Evolutionary conservation across 1,140 invertebrate species (phyloP).

Genomic region (Chironomus tepperi): DNA sequence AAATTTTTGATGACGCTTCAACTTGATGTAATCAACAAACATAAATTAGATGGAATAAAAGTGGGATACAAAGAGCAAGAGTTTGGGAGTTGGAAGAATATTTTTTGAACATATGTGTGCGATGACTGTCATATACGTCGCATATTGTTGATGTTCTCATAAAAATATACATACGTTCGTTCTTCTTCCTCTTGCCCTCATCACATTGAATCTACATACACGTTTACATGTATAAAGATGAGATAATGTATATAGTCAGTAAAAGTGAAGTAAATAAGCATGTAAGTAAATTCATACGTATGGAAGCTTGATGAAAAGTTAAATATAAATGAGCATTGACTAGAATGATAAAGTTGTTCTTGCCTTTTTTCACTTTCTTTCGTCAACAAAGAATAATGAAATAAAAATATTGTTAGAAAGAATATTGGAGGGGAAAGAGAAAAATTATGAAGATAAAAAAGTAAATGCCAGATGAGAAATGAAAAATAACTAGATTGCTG

Average conservation of each 20-base stretch:
- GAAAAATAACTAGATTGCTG: no score
- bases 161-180: no score
- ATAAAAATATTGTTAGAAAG: no score
- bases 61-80: neutral
- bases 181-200: no score
- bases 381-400: no score
- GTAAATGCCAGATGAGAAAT: no score
- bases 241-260: neutral
- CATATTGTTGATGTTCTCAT: neutral
- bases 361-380: no score
- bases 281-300: neutral
- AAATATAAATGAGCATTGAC: constrained; percentile 14
- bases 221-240: neutral
- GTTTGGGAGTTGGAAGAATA: neutral
- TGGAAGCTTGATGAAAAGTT: neutral
- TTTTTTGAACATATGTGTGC: constrained; percentile 8
- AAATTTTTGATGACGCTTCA: constrained; percentile 13
- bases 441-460: no score
- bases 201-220: no score
- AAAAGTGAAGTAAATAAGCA: neutral
- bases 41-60: constrained; percentile 15
- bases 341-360: neutral
- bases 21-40: constrained; percentile 13
- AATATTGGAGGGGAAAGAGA: no score
- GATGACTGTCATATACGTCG: constrained; percentile 11